Evolutionary conservation across 2,113 vertebrate species (phyloP), one percentile per base, ranked within the genome.

Genomic region (Ophthalmolycus amberensis): DNA sequence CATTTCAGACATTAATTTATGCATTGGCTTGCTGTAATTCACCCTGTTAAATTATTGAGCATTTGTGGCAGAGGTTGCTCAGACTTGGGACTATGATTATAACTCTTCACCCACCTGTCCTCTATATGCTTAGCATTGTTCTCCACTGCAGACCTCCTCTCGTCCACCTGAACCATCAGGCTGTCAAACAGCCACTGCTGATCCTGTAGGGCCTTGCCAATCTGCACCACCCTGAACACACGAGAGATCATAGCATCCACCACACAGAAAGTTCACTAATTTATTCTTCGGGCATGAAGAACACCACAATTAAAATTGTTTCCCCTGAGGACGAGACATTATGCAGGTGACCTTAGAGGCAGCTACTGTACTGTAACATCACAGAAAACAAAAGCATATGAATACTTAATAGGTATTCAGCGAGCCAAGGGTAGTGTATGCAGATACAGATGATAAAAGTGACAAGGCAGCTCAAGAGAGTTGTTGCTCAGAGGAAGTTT

Each of bases 141-240:
- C 85, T 96, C 95, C 85, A 96, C 93, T 5, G 91, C 81, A 44
- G 95, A 92, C 79, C 94, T 92, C 81, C 90, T 94, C 88, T 96
- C 95, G 25, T 96, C 95, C 90, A 95, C 90, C 79, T 94, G 94
- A 34, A 93, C 90, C 90, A 94, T 94, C 72, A 96, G 88, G 79
- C 84, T 95, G 90, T 95, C 94, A 85, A 96, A 93, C 72, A 95
- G 89, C 95, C 95, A 95, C 20, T 91, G 93, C 86, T 96, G 95
- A 77, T 96, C 95, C 85, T 95, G 93, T 4, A 95, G 90, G 56
- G 95, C 95, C 88, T 95, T 95, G 20, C 91, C 88, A 8, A 94
- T 93, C 79, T 93, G 94, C 82, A 95, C 88, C 82, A 96, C 85
- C 84, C 95, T 96, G 67, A 69, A 79, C 80, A 64, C 60, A 87